Conservation (phyloP, 1,140 invertebrate genomes). For the Zaprionus capensis region DNA sequence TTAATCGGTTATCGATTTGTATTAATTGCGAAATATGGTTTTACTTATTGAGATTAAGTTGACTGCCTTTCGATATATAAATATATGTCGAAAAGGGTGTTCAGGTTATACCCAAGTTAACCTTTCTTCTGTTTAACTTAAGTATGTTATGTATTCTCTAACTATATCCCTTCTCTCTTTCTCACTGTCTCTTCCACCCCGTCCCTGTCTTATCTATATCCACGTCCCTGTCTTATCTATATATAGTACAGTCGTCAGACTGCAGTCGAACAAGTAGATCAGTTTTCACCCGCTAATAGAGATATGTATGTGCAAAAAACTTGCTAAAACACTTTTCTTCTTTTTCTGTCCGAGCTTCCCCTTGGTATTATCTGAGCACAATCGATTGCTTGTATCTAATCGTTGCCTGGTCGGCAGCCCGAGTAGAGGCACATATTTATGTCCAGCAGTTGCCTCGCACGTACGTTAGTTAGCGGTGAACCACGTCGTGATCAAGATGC, state of each 20-base stretch:
- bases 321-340: background rate
- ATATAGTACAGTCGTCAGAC: background rate
- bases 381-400: constrained; percentile 49
- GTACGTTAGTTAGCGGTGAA: constrained; percentile 41
- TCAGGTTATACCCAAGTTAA: background rate
- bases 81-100: background rate
- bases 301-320: background rate
- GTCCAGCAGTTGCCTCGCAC: constrained; percentile 8
- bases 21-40: background rate
- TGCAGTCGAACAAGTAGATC: background rate
- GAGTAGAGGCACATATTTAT: constrained; percentile 32
- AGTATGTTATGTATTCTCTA: background rate
- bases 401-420: background rate
- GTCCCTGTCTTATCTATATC: background rate
- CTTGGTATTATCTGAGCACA: constrained; percentile 30
- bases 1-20: background rate
- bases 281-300: background rate
- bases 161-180: background rate
- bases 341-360: background rate
- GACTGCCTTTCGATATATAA: background rate
- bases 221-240: background rate
- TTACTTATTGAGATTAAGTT: background rate
- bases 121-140: background rate
- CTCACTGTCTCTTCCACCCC: background rate
- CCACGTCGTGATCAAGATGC: constrained; percentile 56